Conservation (phyloP, 2,113 vertebrate species). For the Urocolius indicus region DNA sequence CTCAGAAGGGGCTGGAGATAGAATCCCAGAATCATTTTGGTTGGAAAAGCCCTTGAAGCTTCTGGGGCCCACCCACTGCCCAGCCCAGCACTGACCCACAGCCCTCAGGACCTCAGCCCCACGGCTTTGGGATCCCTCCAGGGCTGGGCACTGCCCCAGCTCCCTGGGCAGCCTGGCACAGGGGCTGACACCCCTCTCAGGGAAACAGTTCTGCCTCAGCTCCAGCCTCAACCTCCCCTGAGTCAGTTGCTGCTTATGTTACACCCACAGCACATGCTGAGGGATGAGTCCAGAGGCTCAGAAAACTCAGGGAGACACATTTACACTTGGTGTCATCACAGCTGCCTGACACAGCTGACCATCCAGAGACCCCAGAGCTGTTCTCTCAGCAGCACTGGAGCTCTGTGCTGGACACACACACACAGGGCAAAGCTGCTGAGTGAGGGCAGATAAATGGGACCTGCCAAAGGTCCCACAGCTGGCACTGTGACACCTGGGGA, state of each 20-base stretch:
- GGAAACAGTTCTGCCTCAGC: too few species aligned
- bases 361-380: neutral
- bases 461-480: neutral
- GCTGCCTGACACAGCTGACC: neutral
- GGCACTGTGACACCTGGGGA: neutral
- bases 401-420: rapidly evolving
- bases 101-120: too few species aligned
- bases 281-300: neutral
- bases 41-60: too few species aligned
- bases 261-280: rapidly evolving
- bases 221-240: too few species aligned
- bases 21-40: too few species aligned
- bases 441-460: neutral
- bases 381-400: neutral
- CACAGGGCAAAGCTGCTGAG: neutral
- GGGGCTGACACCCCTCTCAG: too few species aligned
- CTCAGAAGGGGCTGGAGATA: neutral
- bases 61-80: too few species aligned
- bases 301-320: neutral
- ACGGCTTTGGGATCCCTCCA: too few species aligned
- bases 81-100: too few species aligned
- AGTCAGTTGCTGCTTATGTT: neutral
- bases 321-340: rapidly evolving
- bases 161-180: too few species aligned
- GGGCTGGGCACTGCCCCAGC: too few species aligned